These are phyloP conservation scores for Ametastegia equiseti DNA, from an alignment of 2,888 invertebrate species.

Conservation along the genomic window DNA sequence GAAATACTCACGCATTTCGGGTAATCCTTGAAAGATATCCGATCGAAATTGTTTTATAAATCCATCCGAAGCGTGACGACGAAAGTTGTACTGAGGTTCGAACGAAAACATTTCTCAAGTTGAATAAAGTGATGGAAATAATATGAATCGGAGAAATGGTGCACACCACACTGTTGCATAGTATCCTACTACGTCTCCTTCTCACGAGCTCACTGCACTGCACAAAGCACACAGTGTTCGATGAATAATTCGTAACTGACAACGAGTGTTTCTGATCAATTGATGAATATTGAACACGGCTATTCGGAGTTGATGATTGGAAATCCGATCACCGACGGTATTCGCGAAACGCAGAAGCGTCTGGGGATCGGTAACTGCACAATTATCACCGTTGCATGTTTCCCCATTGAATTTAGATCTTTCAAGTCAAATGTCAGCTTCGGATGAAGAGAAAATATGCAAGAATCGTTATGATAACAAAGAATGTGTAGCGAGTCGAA, in stretches of 20 bases:
- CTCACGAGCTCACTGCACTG: neutral
- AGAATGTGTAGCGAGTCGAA: neutral
- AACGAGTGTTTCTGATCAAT: neutral
- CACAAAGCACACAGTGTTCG: neutral
- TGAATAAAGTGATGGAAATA: neutral
- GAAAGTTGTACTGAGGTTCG: slow-evolving; percentile 33
- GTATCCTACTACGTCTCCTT: neutral
- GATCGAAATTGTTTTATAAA: slow-evolving; percentile 43
- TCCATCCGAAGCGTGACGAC: slow-evolving; percentile 38
- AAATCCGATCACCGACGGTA: neutral
- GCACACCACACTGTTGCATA: neutral
- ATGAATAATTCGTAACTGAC: neutral
- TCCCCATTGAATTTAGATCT: neutral
- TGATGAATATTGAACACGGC: neutral
- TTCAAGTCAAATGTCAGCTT: neutral
- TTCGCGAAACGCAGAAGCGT: neutral
- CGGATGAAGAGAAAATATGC: neutral
- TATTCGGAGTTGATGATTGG: neutral
- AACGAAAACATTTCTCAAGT: slow-evolving; percentile 42
- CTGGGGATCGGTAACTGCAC: too few species aligned
- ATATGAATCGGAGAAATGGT: neutral
- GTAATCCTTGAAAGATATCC: slow-evolving; percentile 5
- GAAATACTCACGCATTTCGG: slow-evolving; percentile 37
- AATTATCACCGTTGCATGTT: neutral
- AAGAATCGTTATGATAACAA: neutral